These are phyloP conservation scores for Stichodactyla helianthus DNA, from an alignment of 64 coral and sea anemone species.

Conservation along the genomic window DNA sequence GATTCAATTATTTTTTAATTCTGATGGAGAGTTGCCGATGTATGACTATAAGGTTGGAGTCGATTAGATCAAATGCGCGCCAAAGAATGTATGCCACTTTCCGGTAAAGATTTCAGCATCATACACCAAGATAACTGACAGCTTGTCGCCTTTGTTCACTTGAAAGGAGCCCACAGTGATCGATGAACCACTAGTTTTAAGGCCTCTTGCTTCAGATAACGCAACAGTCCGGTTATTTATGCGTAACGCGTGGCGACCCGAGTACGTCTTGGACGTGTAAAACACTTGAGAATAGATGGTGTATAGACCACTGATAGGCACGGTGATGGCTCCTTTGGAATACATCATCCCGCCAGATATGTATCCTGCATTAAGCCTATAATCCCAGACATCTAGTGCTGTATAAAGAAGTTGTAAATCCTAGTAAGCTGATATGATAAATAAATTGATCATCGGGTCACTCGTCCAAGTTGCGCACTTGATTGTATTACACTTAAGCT, in stretches of 20 bases:
- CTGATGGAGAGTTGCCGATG: too few species aligned
- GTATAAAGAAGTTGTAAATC: neutral
- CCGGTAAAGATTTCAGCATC: neutral
- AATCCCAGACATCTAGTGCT: constrained; percentile 4
- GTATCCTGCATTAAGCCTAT: neutral
- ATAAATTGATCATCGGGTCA: too few species aligned
- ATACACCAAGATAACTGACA: neutral
- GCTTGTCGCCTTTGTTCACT: neutral
- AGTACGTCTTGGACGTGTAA: neutral
- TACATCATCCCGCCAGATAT: neutral
- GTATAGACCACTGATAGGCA: neutral
- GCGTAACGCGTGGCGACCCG: neutral
- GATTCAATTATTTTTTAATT: too few species aligned
- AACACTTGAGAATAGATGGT: neutral
- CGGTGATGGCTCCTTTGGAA: neutral
- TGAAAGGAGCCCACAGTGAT: neutral
- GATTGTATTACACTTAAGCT: too few species aligned
- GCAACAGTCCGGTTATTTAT: neutral
- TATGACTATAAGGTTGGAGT: too few species aligned
- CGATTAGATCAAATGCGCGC: neutral
- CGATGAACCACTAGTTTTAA: neutral
- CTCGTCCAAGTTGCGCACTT: too few species aligned
- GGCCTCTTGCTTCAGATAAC: neutral
- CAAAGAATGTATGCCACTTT: neutral
- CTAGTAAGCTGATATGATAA: too few species aligned